A percentile compares a stretch with the other conserved stretches of the same genome.
Conservation (phyloP, 2,888 invertebrate genomes). For the Apamea sordens region DNA sequence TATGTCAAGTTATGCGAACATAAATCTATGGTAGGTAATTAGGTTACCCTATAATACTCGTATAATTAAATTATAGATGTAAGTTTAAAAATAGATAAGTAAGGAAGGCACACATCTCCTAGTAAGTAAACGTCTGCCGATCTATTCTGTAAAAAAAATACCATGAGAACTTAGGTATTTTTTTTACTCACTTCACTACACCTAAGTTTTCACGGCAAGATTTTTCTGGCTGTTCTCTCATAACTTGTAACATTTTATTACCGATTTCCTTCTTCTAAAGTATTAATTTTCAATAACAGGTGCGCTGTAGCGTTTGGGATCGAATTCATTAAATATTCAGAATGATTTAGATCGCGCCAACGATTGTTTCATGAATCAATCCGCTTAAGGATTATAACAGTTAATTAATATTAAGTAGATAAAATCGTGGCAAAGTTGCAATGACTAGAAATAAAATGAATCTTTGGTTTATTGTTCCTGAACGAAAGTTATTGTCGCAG, state of each 20-base stretch:
- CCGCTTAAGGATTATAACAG: conserved; percentile 34
- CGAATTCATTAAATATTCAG: conserved; percentile 71
- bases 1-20: too few species aligned
- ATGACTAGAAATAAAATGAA: not conserved
- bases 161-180: not conserved
- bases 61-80: too few species aligned
- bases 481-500: not conserved
- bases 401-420: conserved; percentile 31
- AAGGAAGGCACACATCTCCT: not conserved
- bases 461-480: not conserved
- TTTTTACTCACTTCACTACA: not conserved
- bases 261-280: conserved; percentile 71
- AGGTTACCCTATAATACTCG: too few species aligned
- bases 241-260: conserved; percentile 57
- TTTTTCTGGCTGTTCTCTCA: not conserved
- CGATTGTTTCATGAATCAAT: conserved; percentile 58
- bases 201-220: not conserved
- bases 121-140: not conserved
- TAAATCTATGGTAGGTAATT: too few species aligned
- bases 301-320: conserved; percentile 70
- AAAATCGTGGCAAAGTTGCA: not conserved
- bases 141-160: not conserved
- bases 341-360: conserved; percentile 61
- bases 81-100: too few species aligned
- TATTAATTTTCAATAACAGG: conserved; percentile 80